Evolutionary conservation across 1,140 invertebrate genomes (phyloP).

Genomic region (Eumeta japonica): DNA sequence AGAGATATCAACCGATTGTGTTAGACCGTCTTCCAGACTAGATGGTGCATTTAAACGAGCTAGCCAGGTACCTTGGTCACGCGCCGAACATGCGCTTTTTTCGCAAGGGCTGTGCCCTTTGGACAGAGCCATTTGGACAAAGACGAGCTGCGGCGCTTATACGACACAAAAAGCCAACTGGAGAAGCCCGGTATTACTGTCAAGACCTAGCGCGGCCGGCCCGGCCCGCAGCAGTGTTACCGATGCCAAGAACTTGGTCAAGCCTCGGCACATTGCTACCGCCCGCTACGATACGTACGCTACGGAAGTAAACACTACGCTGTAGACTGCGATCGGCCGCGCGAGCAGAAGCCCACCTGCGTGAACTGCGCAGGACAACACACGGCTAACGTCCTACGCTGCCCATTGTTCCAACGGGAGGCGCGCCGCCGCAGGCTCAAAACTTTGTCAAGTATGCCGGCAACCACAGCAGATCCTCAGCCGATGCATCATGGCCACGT

Average conservation of each 20-base stretch:
- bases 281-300: neutral
- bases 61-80: conserved; percentile 1
- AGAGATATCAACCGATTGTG: neutral
- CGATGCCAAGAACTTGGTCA: conserved; percentile 2
- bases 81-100: neutral
- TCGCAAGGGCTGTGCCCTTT: neutral
- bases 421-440: no score
- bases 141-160: neutral
- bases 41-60: neutral
- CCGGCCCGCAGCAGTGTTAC: conserved; percentile 3
- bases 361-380: conserved; percentile 2
- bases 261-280: neutral
- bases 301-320: conserved; percentile 1
- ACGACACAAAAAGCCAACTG: neutral
- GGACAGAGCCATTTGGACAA: neutral
- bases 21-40: neutral
- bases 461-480: no score
- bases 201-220: neutral
- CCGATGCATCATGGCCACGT: no score
- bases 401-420: neutral
- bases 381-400: conserved; percentile 1
- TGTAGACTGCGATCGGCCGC: conserved; percentile 2
- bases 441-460: no score
- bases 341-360: conserved; percentile 1
- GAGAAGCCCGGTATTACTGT: neutral